Evolutionary conservation across 2,797 vertebrate genomes (phyloP).

Genomic region (Myotis findleyi): DNA sequence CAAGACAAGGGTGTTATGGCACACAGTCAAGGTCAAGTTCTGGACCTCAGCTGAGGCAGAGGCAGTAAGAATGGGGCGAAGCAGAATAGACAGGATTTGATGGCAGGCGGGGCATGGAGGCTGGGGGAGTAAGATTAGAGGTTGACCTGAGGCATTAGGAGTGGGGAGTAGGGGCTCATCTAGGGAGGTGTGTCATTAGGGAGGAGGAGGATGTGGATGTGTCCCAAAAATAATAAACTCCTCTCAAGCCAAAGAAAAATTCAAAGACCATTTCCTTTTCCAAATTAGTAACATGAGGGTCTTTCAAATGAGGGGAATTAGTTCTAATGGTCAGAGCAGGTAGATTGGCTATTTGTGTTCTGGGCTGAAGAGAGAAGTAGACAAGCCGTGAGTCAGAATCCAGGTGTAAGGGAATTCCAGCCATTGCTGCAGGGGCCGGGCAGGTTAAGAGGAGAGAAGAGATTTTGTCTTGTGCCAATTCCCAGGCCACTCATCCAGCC

Average conservation of each 20-base stretch:
- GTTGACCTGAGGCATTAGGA: background rate
- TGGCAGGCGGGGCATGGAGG: background rate
- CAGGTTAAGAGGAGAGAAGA: background rate
- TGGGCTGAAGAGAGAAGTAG: background rate
- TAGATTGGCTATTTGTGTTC: background rate
- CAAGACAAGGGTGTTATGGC: background rate
- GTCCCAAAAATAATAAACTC: background rate
- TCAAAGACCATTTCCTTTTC: background rate
- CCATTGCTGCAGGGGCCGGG: background rate
- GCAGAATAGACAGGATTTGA: background rate
- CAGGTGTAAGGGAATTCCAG: background rate
- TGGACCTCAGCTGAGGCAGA: background rate
- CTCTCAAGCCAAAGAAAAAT: background rate
- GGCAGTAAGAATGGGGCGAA: background rate
- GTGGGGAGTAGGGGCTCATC: rapidly evolving
- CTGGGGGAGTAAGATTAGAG: background rate
- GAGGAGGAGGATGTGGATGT: background rate
- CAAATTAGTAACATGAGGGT: background rate
- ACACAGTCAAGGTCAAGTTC: background rate
- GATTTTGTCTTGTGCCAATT: background rate
- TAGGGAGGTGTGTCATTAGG: background rate
- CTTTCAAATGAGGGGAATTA: background rate
- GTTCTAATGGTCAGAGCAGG: background rate
- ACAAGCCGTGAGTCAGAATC: background rate
- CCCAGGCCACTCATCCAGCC: background rate